Conservation (phyloP, 2,113 vertebrate species). For the Protobothrops mucrosquamatus region DNA sequence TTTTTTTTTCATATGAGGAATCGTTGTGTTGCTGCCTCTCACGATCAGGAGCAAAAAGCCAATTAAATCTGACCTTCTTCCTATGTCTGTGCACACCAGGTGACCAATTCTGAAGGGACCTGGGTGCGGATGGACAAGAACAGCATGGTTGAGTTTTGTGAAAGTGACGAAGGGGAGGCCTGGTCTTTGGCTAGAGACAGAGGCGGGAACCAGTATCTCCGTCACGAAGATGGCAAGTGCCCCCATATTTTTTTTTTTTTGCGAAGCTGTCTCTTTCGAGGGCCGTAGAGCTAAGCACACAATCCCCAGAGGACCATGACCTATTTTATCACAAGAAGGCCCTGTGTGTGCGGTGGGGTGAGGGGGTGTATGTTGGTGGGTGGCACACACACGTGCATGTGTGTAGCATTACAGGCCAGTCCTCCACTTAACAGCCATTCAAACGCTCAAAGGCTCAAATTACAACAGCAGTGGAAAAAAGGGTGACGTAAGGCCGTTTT, state of each 20-base stretch:
- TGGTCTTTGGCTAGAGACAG: constrained; percentile 97
- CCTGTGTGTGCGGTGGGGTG: not conserved
- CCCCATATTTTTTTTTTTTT: constrained; percentile 70
- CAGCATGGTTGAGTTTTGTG: constrained; percentile 99
- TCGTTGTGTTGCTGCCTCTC: constrained; percentile 60
- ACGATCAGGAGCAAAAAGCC: constrained; percentile 47
- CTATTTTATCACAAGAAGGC: not conserved
- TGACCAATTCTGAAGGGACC: constrained; percentile 94
- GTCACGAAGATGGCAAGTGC: constrained; percentile 92
- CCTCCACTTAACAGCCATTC: not conserved
- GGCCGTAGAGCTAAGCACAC: not conserved
- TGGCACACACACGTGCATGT: not conserved
- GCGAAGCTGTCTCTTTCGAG: not conserved
- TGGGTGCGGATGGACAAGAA: constrained; percentile 99
- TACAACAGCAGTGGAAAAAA: too few relatives aligned
- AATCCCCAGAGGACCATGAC: not conserved
- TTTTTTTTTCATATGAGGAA: constrained; percentile 43
- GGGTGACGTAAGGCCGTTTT: too few relatives aligned
- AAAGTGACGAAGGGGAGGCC: constrained; percentile 97
- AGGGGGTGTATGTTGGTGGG: too few relatives aligned
- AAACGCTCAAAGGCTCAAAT: too few relatives aligned
- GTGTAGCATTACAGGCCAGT: not conserved
- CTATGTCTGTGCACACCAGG: constrained; percentile 84
- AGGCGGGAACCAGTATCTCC: constrained; percentile 96
- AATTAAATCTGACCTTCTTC: constrained; percentile 66